Base-by-base conservation (phyloP, 1,140 invertebrate genomes). In the Dolichoris vasculosae region DNA sequence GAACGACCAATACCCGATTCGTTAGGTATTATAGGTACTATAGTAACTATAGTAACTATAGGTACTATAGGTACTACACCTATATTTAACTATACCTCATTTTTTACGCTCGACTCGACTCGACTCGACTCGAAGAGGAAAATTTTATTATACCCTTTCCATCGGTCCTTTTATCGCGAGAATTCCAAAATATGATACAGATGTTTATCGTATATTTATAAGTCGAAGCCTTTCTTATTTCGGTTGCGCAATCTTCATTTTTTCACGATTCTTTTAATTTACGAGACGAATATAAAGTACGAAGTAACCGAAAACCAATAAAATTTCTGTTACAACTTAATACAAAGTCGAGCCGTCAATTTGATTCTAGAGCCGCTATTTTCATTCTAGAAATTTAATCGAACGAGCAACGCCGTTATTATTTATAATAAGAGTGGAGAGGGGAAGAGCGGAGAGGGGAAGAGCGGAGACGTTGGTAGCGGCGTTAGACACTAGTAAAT, bases 261-360 rank as follows among this genome's bases (percentile, higher is more conserved):
- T n/a, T 35, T 67, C 64, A 67, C 64, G 17, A 67, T 35, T 35
- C 64, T 67, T 67, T 67, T 35, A 67, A 67, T 67, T 67, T 67
- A 67, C 17, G 67, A 40, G 67, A 40, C n/a, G 67, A 69, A 35
- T 69, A 17, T 6, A 69, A 69, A 38, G 4, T 69, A 20, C 67
- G 40, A 69, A 38, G 67, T 69, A 69, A 38, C 67, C 40, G 20
- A 23, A 69, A 69, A 35, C 0, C 8, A 69, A 69, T 69, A 69
- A 69, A 69, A 17, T 69, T 38, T 20, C 67, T 20, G 1, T 69
- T 69, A 69, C 67, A 69, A 20, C 67, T 69, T 40, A 38, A 40
- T 40, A 69, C 15, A 69, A 69, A 38, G 15, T 38, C 20, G 20
- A 38, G 40, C 1, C 8, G 32, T 11, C 35, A 23, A 0, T 38